A percentile compares a stretch with the other conserved stretches of the same genome.
Evolutionary conservation across 2,888 invertebrate species (phyloP).

Genomic region (Nomada lathburiana): DNA sequence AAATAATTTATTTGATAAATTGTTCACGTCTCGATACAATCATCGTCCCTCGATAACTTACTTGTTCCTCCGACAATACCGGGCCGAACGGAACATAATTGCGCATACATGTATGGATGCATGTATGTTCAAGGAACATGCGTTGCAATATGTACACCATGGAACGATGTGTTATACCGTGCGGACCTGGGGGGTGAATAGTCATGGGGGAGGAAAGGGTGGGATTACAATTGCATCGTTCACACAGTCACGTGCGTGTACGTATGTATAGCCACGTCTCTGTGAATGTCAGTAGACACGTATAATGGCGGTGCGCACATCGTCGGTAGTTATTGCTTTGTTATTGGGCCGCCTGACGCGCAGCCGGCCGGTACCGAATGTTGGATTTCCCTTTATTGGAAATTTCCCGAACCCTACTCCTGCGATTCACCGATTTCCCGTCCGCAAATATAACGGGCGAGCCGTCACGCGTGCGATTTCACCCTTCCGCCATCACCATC

Average conservation of each 20-base stretch:
- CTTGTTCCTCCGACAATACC: constrained; percentile 59
- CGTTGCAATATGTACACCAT: constrained; percentile 58
- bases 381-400: constrained; percentile 72
- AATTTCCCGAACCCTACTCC: constrained; percentile 71
- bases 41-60: constrained; percentile 63
- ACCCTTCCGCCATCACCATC: constrained; percentile 47
- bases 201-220: not conserved
- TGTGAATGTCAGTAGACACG: constrained; percentile 53
- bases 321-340: constrained; percentile 74
- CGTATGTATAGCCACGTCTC: constrained; percentile 60
- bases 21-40: constrained; percentile 52
- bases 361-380: constrained; percentile 54
- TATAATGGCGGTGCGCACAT: constrained; percentile 66
- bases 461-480: constrained; percentile 61
- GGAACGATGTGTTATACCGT: constrained; percentile 35
- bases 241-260: constrained; percentile 48
- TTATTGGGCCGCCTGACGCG: constrained; percentile 68
- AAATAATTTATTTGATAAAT: constrained; percentile 32
- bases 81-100: constrained; percentile 64
- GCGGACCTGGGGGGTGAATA: not conserved
- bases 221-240: constrained; percentile 59
- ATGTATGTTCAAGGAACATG: constrained; percentile 41
- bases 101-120: constrained; percentile 3
- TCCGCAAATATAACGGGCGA: constrained; percentile 64
- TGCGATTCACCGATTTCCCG: constrained; percentile 66